These are phyloP conservation scores for Acomys russatus DNA, from an alignment of 2,797 vertebrate genomes.

Conservation along the genomic window DNA sequence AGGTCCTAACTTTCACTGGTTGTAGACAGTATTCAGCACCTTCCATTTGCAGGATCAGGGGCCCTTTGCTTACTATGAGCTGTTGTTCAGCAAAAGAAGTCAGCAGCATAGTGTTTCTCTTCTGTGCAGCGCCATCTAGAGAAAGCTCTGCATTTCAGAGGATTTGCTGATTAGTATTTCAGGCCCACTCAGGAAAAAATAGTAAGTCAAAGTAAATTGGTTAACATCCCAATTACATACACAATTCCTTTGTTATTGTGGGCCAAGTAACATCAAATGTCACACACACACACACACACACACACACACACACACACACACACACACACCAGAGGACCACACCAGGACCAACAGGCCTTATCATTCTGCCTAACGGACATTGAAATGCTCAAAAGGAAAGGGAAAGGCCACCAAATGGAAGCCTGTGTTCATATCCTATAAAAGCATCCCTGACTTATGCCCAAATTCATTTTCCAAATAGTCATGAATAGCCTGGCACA, in stretches of 20 bases:
- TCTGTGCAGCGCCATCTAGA: neutral
- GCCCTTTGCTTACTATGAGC: neutral
- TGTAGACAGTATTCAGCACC: neutral
- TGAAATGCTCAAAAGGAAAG: neutral
- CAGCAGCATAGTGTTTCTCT: neutral
- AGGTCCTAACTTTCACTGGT: neutral
- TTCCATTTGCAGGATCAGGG: too few species aligned
- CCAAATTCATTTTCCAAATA: neutral
- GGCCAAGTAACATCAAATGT: neutral
- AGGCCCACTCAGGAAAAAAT: neutral
- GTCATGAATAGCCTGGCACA: neutral
- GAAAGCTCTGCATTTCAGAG: neutral
- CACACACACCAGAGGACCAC: neutral
- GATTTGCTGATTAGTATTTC: neutral
- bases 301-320: neutral
- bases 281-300: neutral
- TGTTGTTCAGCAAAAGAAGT: neutral
- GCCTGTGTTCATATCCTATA: neutral
- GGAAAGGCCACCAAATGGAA: neutral
- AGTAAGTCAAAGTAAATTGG: neutral
- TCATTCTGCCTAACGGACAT: neutral
- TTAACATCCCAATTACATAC: neutral
- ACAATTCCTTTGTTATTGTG: neutral
- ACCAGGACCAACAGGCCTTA: neutral
- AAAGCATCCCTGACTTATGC: neutral